These are phyloP conservation scores for Ophioderma brevispina DNA, from an alignment of 35 echinoderm and acorn worm genomes.

Conservation along the genomic window DNA sequence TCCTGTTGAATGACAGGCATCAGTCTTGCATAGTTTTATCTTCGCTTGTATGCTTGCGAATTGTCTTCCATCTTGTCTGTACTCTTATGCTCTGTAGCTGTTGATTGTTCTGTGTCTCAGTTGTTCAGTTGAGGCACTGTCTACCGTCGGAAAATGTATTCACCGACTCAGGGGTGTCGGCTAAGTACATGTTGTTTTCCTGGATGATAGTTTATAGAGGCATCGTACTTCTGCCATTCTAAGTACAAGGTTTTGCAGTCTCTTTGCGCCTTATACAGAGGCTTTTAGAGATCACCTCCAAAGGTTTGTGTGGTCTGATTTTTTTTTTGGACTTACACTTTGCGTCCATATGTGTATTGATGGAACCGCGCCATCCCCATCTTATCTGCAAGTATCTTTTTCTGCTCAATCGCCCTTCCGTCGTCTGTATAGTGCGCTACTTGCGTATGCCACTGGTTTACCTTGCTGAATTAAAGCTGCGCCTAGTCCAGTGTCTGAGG, in stretches of 20 bases:
- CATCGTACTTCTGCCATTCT: conserved; percentile 64
- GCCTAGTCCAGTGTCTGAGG: conserved; percentile 47
- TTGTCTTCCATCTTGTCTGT: conserved; percentile 17
- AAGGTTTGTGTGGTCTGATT: conserved; percentile 69
- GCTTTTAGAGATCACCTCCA: conserved; percentile 68
- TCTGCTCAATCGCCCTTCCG: conserved; percentile 32
- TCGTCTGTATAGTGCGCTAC: conserved; percentile 25
- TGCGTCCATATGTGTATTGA: conserved; percentile 61
- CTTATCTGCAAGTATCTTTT: conserved; percentile 48
- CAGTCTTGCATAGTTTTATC: conserved; percentile 50
- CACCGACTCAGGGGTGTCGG: conserved; percentile 73
- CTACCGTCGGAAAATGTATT: no score
- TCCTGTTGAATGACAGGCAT: conserved; percentile 43
- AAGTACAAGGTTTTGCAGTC: conserved; percentile 65
- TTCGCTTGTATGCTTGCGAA: conserved; percentile 35
- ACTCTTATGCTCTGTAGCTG: conserved; percentile 44
- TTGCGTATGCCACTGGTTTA: conserved; percentile 40
- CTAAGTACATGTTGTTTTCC: conserved; percentile 69
- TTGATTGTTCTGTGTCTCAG: neutral
- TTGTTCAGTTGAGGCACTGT: conserved; percentile 28
- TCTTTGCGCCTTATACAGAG: conserved; percentile 46
- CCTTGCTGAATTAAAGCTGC: conserved; percentile 26
- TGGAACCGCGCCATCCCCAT: conserved; percentile 60
- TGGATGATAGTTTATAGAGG: conserved; percentile 15
- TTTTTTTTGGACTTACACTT: conserved; percentile 44